phyloP scores from a whole-genome alignment of 2,888 invertebrate genomes.

The Gerosis bhagava region DNA sequence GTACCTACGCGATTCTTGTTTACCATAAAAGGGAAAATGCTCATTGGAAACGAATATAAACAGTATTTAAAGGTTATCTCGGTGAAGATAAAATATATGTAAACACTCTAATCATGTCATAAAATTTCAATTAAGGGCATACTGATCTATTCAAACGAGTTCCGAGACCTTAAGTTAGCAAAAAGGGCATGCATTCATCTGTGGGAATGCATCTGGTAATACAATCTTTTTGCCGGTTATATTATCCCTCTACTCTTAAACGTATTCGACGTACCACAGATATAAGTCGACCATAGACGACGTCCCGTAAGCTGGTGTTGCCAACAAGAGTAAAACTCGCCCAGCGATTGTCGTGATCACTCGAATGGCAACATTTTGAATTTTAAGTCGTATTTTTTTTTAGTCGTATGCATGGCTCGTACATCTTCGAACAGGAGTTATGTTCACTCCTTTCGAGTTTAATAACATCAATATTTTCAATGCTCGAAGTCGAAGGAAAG shows the following conservation, averaged over 20 bases:
- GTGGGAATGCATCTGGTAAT: slow-evolving; percentile 71
- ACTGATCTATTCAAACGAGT: slow-evolving; percentile 30
- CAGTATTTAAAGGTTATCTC: slow-evolving; percentile 20
- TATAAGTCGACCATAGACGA: slow-evolving; percentile 41
- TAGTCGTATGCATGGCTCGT: slow-evolving; percentile 15
- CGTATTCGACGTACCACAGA: slow-evolving; percentile 42
- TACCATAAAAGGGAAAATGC: slow-evolving; percentile 20
- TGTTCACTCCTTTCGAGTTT: slow-evolving; percentile 7
- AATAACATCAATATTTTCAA: slow-evolving; percentile 2
- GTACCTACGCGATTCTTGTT: slow-evolving; percentile 18
- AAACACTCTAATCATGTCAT: slow-evolving; percentile 34
- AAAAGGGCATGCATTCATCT: slow-evolving; percentile 54
- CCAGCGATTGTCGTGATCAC: slow-evolving; percentile 37
- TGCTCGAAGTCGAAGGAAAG: too few relatives aligned
- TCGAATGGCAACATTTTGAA: slow-evolving; percentile 47
- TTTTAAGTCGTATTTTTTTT: slow-evolving; percentile 41
- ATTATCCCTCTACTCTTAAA: slow-evolving; percentile 47
- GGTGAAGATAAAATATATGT: slow-evolving; percentile 27
- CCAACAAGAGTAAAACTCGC: slow-evolving; percentile 39
- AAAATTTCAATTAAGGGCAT: slow-evolving; percentile 38
- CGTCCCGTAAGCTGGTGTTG: slow-evolving; percentile 38
- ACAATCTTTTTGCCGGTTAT: slow-evolving; percentile 62
- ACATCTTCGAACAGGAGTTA: slow-evolving; percentile 17
- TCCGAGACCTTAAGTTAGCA: slow-evolving; percentile 39
- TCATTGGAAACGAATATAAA: slow-evolving; percentile 17